Evolutionary conservation across 2,797 vertebrate genomes (phyloP).

Genomic region (Notamacropus eugenii): DNA sequence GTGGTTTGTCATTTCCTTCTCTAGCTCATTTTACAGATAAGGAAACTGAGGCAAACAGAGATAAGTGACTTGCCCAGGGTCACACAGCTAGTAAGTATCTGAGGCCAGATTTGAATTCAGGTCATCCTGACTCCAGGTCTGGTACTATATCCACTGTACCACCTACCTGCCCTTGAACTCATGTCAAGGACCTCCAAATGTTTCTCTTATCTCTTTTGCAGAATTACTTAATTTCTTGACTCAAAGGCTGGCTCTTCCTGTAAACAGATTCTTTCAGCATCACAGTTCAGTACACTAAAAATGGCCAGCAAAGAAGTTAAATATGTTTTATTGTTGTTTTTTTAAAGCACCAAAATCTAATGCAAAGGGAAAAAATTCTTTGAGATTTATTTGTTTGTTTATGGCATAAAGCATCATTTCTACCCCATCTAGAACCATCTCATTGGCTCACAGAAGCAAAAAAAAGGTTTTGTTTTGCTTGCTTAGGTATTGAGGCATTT

Average conservation of each 20-base stretch:
- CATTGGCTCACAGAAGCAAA: neutral
- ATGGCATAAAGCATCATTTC: neutral
- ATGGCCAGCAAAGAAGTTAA: neutral
- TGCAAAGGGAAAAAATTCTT: neutral
- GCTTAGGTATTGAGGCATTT: constrained; percentile 4
- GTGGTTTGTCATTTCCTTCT: neutral
- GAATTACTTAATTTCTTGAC: neutral
- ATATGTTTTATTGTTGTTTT: neutral
- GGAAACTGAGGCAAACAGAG: neutral
- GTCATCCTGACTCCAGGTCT: neutral
- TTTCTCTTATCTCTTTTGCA: neutral
- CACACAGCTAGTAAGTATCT: neutral
- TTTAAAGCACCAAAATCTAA: neutral
- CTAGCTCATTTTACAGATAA: neutral
- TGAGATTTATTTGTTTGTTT: neutral
- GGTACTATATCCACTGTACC: neutral
- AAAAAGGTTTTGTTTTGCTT: neutral
- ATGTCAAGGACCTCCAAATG: neutral
- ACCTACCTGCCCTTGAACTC: neutral
- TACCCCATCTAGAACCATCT: neutral
- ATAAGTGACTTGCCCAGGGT: neutral
- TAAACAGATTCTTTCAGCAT: constrained; percentile 25
- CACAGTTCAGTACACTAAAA: neutral
- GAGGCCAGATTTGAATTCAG: neutral
- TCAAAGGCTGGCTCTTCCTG: neutral